Base-by-base conservation (phyloP, 2,113 vertebrate species). In the Ceuthmochares aereus region DNA sequence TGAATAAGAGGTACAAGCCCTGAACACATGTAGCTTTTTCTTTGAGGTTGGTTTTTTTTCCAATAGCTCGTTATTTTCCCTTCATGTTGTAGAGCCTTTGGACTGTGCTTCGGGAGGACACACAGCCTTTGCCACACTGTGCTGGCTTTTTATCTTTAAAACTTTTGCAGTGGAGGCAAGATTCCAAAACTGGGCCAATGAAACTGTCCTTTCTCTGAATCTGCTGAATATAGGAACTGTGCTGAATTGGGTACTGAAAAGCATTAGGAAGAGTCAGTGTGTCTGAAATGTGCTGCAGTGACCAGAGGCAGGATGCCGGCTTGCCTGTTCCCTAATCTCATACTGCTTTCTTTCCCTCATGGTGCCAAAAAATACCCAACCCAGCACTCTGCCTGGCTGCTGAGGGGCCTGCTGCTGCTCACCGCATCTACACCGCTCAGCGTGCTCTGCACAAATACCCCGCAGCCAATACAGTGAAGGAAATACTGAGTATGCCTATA, bases 171-270 rank as follows among this genome's bases (percentile, higher is more conserved):
- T 14, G 25, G 23, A 51, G 45, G 32, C 4, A 45, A 74, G 22
- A 67, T 74, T 12, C 25, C 7, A 1, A 15, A 51, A 36, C 79
- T n/a, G 23, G 72, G 56, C 25, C 3, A 4, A 20, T 52, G 49
- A 68, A 89, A 17, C 29, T 78, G 32, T 43, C 78, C 6, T 68
- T 5, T 63, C 25, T 56, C 25, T 3, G 30, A 29, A 17, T 25
- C 56, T 43, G 4, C 62, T 7, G 14, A 19, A 40, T 56, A 17
- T 34, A 6, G 30, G 49, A 88, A 49, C 43, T 0, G 0, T 73
- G 45, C 23, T 45, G 47, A 69, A 42, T 10, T 20, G 11, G 8
- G 19, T 26, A 11, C 34, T 79, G 58, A 59, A 42, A 63, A 79
- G 26, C 1, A 1, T 30, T 29, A 4, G n/a, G 56, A 84, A 79